phyloP scores from a whole-genome alignment of 2,797 vertebrate genomes.

The Brotula barbata region DNA sequence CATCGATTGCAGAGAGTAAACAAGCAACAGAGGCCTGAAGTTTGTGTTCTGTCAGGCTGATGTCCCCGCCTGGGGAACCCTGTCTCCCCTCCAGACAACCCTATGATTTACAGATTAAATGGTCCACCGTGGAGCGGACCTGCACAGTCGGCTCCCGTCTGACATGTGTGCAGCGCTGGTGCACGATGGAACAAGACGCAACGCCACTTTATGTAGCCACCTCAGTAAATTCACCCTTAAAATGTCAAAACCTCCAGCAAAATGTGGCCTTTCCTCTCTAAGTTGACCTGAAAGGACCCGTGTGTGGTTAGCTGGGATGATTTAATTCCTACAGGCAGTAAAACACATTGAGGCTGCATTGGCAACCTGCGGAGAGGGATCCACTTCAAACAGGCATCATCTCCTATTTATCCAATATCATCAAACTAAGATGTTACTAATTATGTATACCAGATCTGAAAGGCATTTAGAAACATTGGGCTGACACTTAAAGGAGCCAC shows the following conservation, averaged over 20 bases:
- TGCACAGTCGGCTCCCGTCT: conserved; percentile 28
- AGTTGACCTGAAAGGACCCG: conserved; percentile 7
- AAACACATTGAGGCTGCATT: conserved; percentile 11
- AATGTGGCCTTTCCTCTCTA: neutral
- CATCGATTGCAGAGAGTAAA: conserved; percentile 65
- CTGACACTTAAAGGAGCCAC: conserved; percentile 32
- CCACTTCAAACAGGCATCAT: conserved; percentile 6
- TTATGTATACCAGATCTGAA: conserved; percentile 33
- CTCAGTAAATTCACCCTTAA: conserved; percentile 27
- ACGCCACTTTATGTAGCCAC: conserved; percentile 24
- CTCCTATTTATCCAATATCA: conserved; percentile 12
- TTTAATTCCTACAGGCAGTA: conserved; percentile 5
- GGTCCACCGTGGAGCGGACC: conserved; percentile 46
- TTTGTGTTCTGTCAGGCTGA: conserved; percentile 50
- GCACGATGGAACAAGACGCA: conserved; percentile 10
- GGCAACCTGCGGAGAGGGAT: conserved; percentile 5
- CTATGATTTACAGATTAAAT: conserved; percentile 61
- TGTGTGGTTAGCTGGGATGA: conserved; percentile 8
- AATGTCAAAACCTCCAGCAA: conserved; percentile 15
- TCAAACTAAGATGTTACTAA: conserved; percentile 28
- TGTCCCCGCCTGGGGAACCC: conserved; percentile 44
- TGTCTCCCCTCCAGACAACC: conserved; percentile 49
- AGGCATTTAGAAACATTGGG: conserved; percentile 27
- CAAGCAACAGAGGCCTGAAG: conserved; percentile 70
- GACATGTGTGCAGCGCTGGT: conserved; percentile 36